Base-by-base conservation (phyloP, 2,113 vertebrate species). In the Menura novaehollandiae region DNA sequence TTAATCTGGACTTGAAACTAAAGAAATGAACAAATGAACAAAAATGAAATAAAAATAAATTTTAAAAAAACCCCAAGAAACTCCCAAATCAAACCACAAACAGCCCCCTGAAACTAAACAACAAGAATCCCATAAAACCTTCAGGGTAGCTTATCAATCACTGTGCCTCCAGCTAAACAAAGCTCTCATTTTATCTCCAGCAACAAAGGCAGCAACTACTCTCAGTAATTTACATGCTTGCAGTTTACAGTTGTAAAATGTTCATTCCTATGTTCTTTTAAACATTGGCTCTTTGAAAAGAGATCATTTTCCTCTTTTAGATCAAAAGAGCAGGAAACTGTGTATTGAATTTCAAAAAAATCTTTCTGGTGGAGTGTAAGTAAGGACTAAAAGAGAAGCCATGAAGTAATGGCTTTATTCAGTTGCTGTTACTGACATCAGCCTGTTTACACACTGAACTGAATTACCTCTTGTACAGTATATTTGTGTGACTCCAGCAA, bases 281-380 rank as follows among this genome's bases (percentile, higher is more conserved):
- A 91, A 64, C 24, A 85, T 28, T 55, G 23, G 9, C 5, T 63
- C 55, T 91, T 93, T 93, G 53, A 85, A 91, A 87, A 66, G 47
- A 72, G 13, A 60, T 92, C 0, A 59, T 91, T 88, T 95, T 88
- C 78, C 22, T 41, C 53, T 92, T 96, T 72, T 88, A 95, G 92
- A 94, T 96, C 66, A 96, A 97, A 97, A 93, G 71, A 37, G 17
- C 67, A 96, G 94, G 95, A 97, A 97, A 91, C 51, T 59, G 32
- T 44, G 33, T 78, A 82, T 82, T 76, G 74, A 68, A 78, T 92
- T 95, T 87, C 52, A 93, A 91, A 83, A 94, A 94, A 82, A 75
- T 76, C 44, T 76, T 91, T 89, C 49, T 87, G 26, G 21, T 76
- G 37, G 5, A 35, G 30, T 58, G 49, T 43, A 91, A 93, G 67